Base-by-base conservation (phyloP, 2,888 invertebrate species). In the Plagiodera versicolora region DNA sequence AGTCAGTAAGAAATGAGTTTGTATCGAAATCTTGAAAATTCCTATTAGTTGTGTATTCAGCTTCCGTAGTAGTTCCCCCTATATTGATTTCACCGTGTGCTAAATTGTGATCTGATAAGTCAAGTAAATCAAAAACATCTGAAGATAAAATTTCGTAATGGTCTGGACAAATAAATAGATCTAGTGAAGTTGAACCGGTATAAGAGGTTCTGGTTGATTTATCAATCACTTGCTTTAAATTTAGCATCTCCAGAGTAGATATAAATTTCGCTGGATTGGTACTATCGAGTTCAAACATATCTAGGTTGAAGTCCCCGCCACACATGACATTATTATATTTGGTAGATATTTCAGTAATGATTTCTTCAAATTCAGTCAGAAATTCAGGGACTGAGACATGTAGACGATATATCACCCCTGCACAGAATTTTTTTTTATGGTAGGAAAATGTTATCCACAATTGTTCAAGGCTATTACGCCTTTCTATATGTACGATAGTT, bases 231-330 rank as follows among this genome's bases (percentile, higher is more conserved):
- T 46, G 20, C 10, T 3, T 46, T 18, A 46, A 46, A 18, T 18
- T 46, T 11, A 46, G 14, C 10, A 10, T 18, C 46, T 46, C 46
- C n/a, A 46, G 18, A 20, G 18, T 46, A 46, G 46, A 20, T 14
- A 18, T 20, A 18, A 46, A 46, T 46, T 46, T 46, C 18, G 46
- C 9, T 46, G 17, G 18, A 16, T 46, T 10, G 46, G 46, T 9
- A 20, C 18, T n/a, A n/a, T 46, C 46, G 14, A 46, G 46, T 16
- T 46, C 46, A 3, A 46, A 18, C 46, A 46, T 46, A 46, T 46
- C 46, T 18, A 46, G 46, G 18, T 46, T 46, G 46, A 46, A 46
- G 46, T 46, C 46, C 46, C 46, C 46, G 14, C 46, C 46, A 46
- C 46, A 46, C 46, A 46, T 14, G 46, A 46, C 46, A 46, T 20